These are phyloP conservation scores for Tuberolachnus salignus DNA, from an alignment of 2,888 invertebrate genomes.

Conservation along the genomic window DNA sequence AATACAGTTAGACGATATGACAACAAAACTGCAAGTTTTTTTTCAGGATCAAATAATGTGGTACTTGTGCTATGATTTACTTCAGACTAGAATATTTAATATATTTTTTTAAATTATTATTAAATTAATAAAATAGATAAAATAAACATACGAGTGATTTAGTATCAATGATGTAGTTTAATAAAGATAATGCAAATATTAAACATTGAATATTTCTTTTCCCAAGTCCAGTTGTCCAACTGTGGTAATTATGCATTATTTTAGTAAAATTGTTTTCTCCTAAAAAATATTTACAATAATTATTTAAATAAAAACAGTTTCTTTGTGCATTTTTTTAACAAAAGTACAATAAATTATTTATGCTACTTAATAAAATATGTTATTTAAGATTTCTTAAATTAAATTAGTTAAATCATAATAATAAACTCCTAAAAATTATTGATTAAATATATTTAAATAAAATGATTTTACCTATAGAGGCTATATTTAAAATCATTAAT, in stretches of 20 bases:
- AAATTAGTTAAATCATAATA: background rate
- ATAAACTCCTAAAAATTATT: no score
- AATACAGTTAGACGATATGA: slow-evolving; percentile 53
- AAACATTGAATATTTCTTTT: slow-evolving; percentile 51
- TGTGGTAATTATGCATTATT: slow-evolving; percentile 51
- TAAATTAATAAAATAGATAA: background rate
- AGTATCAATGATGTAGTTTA: slow-evolving; percentile 45
- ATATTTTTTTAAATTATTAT: background rate
- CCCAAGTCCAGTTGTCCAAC: slow-evolving; percentile 45
- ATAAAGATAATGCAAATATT: slow-evolving; percentile 49
- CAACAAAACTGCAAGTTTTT: slow-evolving; percentile 42
- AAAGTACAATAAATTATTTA: background rate
- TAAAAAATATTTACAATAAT: slow-evolving; percentile 10
- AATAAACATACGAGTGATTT: slow-evolving; percentile 39
- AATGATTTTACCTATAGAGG: slow-evolving; percentile 43
- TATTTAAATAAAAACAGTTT: background rate
- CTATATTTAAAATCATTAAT: slow-evolving; percentile 46
- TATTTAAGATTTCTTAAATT: no score
- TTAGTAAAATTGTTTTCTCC: slow-evolving; percentile 50
- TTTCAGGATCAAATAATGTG: slow-evolving; percentile 51
- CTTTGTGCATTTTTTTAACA: background rate
- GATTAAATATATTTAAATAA: background rate
- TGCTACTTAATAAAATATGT: no score
- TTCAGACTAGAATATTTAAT: slow-evolving; percentile 12
- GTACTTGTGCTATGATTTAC: slow-evolving; percentile 34